phyloP scores from a whole-genome alignment of 2,888 invertebrate genomes.

The Microctonus brassicae region DNA sequence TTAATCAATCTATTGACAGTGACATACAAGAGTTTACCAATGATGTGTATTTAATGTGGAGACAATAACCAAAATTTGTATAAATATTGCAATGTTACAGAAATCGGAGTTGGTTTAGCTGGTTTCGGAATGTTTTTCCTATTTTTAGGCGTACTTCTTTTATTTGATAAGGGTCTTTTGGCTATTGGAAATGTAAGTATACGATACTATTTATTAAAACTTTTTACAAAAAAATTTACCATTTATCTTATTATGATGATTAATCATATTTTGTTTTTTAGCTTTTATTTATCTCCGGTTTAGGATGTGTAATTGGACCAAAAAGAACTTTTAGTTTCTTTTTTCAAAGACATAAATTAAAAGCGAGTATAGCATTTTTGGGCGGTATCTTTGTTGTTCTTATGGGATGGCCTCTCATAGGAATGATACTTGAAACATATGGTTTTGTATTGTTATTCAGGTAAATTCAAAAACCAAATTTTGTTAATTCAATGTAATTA shows the following conservation, averaged over 20 bases:
- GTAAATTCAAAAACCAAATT: slow-evolving; percentile 67
- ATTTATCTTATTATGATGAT: neutral
- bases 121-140: slow-evolving; percentile 96
- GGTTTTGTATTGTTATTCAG: slow-evolving; percentile 91
- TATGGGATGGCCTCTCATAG: slow-evolving; percentile 95
- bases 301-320: slow-evolving; percentile 96
- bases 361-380: slow-evolving; percentile 90
- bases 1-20: neutral
- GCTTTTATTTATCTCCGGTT: slow-evolving; percentile 95
- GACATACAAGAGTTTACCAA: neutral
- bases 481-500: neutral
- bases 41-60: neutral
- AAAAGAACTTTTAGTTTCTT: slow-evolving; percentile 97
- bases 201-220: neutral
- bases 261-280: slow-evolving; percentile 66
- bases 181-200: slow-evolving; percentile 98
- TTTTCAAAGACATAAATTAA: slow-evolving; percentile 96
- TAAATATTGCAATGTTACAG: slow-evolving; percentile 72
- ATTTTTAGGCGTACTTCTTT: slow-evolving; percentile 90
- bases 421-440: slow-evolving; percentile 96
- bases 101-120: slow-evolving; percentile 97
- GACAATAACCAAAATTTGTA: neutral
- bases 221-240: slow-evolving; percentile 10
- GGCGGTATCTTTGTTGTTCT: slow-evolving; percentile 94
- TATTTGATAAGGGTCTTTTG: slow-evolving; percentile 96